These are phyloP conservation scores for Rhyacophila evoluta DNA, from an alignment of 2,888 invertebrate genomes.

Conservation along the genomic window DNA sequence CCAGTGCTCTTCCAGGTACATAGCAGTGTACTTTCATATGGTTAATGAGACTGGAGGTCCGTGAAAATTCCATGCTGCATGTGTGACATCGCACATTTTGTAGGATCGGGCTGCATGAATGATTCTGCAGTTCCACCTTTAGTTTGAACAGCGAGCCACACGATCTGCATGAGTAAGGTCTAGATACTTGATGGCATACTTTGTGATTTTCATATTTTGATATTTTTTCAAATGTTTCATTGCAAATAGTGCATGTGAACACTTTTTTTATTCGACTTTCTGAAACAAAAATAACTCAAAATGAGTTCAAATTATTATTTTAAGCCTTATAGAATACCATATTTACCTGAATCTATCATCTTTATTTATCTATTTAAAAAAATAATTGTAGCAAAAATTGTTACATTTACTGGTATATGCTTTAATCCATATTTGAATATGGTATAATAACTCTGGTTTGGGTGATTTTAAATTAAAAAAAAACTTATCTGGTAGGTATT, in stretches of 20 bases:
- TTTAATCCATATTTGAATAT: too few species aligned
- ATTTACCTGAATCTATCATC: too few species aligned
- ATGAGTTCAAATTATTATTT: too few species aligned
- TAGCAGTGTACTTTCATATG: slow-evolving; percentile 68
- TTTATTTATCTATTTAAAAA: too few species aligned
- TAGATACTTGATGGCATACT: slow-evolving; percentile 65
- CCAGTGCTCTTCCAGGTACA: slow-evolving; percentile 62
- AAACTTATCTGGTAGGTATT: too few species aligned
- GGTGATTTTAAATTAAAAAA: too few species aligned
- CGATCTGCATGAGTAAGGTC: slow-evolving; percentile 60
- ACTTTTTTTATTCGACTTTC: slow-evolving; percentile 52
- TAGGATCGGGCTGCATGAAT: slow-evolving; percentile 59
- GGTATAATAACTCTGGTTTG: too few species aligned
- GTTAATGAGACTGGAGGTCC: slow-evolving; percentile 66
- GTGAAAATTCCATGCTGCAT: slow-evolving; percentile 64
- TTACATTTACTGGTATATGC: too few species aligned
- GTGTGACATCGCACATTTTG: slow-evolving; percentile 60
- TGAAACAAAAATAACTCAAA: too few species aligned
- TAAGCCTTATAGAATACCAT: too few species aligned
- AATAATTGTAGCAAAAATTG: too few species aligned
- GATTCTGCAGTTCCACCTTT: slow-evolving; percentile 60
- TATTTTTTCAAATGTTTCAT: slow-evolving; percentile 63
- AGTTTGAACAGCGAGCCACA: slow-evolving; percentile 62
- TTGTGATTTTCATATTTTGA: slow-evolving; percentile 65
- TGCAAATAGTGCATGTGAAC: slow-evolving; percentile 59